Conservation (phyloP, 2,113 vertebrate species). For the Istiophorus platypterus region DNA sequence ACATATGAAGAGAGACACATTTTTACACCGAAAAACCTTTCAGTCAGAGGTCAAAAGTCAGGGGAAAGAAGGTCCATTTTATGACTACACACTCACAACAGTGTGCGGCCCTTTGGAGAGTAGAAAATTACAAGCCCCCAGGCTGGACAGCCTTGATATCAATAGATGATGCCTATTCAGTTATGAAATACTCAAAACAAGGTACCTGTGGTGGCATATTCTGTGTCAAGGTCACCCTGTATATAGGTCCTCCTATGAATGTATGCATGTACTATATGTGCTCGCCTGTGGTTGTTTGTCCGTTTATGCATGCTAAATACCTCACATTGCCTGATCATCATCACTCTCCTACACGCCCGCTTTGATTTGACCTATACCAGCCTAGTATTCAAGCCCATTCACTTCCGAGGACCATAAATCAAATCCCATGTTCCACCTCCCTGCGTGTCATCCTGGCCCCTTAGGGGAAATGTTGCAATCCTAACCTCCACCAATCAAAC, state of each 20-base stretch:
- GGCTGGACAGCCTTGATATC: slow-evolving; percentile 30
- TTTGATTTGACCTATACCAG: slow-evolving; percentile 31
- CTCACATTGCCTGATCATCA: slow-evolving; percentile 25
- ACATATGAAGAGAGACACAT: neutral
- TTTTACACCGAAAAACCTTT: slow-evolving; percentile 11
- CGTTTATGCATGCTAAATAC: slow-evolving; percentile 59
- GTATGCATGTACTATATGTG: slow-evolving; percentile 37
- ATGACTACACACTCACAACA: neutral
- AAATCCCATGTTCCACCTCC: slow-evolving; percentile 63
- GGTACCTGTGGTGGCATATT: slow-evolving; percentile 26
- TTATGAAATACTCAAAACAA: slow-evolving; percentile 13
- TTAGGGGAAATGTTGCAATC: slow-evolving; percentile 7
- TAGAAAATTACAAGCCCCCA: slow-evolving; percentile 50
- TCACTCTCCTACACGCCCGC: slow-evolving; percentile 18
- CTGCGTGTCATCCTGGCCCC: slow-evolving; percentile 42
- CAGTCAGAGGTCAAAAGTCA: slow-evolving; percentile 14
- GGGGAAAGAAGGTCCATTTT: slow-evolving; percentile 22
- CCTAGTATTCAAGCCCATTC: neutral
- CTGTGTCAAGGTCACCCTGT: slow-evolving; percentile 54
- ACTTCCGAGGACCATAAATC: slow-evolving; percentile 61
- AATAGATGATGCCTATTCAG: slow-evolving; percentile 24
- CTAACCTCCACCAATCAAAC: slow-evolving; percentile 41
- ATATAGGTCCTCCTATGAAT: slow-evolving; percentile 55
- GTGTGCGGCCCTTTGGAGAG: slow-evolving; percentile 28
- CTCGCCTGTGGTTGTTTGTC: slow-evolving; percentile 45